Conservation (phyloP, 2,888 invertebrate species). For the Caenorhabditis auriculariae region DNA sequence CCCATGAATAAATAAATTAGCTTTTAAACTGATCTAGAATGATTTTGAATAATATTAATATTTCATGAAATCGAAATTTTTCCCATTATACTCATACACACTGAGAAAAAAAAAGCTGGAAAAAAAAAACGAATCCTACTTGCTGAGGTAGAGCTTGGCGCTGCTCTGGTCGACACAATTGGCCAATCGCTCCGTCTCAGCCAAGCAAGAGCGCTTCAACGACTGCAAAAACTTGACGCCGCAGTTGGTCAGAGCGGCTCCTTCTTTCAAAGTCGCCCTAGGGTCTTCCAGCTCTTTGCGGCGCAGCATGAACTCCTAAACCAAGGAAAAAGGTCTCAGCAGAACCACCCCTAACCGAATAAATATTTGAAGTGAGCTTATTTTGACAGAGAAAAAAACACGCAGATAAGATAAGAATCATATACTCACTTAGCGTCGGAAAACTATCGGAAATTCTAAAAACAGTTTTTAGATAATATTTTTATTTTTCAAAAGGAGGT, state of each 20-base stretch:
- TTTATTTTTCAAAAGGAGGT: no score
- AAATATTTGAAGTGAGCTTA: no score
- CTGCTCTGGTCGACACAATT: slow-evolving; percentile 56
- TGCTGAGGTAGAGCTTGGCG: slow-evolving; percentile 49
- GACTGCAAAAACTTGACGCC: slow-evolving; percentile 61
- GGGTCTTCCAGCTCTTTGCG: slow-evolving; percentile 62
- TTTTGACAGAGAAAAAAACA: no score
- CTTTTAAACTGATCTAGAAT: neutral
- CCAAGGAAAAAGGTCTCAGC: no score
- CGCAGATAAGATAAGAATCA: no score
- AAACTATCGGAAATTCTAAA: no score
- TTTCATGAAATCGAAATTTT: no score
- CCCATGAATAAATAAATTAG: neutral
- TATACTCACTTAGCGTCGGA: no score
- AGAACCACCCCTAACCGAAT: no score
- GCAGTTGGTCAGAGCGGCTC: slow-evolving; percentile 61
- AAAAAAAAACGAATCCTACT: slow-evolving; percentile 34
- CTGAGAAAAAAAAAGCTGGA: neutral
- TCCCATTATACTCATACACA: slow-evolving; percentile 2
- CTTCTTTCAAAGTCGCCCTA: slow-evolving; percentile 60
- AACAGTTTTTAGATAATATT: no score
- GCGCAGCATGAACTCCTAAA: slow-evolving; percentile 63
- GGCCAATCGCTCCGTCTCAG: slow-evolving; percentile 50
- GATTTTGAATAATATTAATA: slow-evolving; percentile 5
- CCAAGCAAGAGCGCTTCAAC: slow-evolving; percentile 51